These are phyloP conservation scores for Molorchus minor DNA, from an alignment of 2,888 invertebrate genomes.

Conservation along the genomic window DNA sequence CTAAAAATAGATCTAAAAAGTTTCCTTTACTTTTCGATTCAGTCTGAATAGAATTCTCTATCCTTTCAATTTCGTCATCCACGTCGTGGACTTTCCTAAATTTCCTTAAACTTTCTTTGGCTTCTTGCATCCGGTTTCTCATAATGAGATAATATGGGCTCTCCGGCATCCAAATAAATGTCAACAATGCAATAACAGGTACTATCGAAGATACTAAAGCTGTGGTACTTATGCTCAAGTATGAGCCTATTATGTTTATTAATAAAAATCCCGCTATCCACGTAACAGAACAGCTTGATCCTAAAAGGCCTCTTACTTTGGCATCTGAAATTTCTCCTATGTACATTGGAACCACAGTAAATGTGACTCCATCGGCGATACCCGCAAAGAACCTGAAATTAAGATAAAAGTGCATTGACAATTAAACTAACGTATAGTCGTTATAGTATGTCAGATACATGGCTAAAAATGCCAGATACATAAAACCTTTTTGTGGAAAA, in stretches of 20 bases:
- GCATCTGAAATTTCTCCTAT: conserved; percentile 71
- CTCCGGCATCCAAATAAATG: conserved; percentile 68
- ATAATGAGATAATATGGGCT: conserved; percentile 66
- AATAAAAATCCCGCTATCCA: conserved; percentile 69
- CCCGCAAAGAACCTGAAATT: conserved; percentile 65
- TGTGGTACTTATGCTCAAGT: conserved; percentile 63
- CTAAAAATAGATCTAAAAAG: conserved; percentile 46
- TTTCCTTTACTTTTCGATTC: conserved; percentile 38
- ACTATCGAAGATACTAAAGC: conserved; percentile 63
- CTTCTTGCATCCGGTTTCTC: conserved; percentile 61
- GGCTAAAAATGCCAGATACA: no score
- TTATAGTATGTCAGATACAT: no score
- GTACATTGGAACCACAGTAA: conserved; percentile 67
- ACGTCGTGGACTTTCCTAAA: conserved; percentile 56
- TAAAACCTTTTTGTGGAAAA: no score
- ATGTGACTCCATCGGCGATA: conserved; percentile 64
- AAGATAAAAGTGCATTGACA: no score
- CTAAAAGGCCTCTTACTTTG: conserved; percentile 68
- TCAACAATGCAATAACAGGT: conserved; percentile 62
- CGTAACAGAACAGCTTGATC: conserved; percentile 69
- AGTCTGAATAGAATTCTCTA: conserved; percentile 39
- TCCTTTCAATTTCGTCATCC: conserved; percentile 43
- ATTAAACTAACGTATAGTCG: no score
- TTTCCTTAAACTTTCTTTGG: conserved; percentile 63
- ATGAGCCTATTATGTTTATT: conserved; percentile 67